Base-by-base conservation (phyloP, 2,797 vertebrate species). In the Brotula barbata region DNA sequence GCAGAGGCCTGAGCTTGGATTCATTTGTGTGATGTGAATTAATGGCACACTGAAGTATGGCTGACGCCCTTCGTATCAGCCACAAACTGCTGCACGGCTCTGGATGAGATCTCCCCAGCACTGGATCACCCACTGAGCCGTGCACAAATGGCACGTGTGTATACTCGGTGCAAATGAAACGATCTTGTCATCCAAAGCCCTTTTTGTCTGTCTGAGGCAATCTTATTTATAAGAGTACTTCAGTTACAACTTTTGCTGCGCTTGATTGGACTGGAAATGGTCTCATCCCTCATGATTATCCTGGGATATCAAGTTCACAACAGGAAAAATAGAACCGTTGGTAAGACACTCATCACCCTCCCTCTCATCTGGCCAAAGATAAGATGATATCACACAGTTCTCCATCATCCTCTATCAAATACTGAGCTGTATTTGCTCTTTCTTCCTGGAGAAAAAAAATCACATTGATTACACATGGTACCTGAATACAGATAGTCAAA, bases 11-110 rank as follows among this genome's bases (percentile, higher is more conserved):
- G 53, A 59, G 54, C 71, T 83, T 75, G 83, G 81, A 83, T 87
- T 84, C 16, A 83, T 82, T 78, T 81, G 78, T 62, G 74, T 64
- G 77, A 83, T 76, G 62, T 82, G 79, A 85, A 90, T 89, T 79
- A 85, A 84, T 86, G 82, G 71, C 75, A 81, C 72, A 50, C 78
- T 77, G 50, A 75, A 68, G 86, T 78, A 78, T 51, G 70, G 80
- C 64, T 84, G 83, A 89, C 81, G 81, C 75, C 83, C 83, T 81
- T 70, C 65, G 74, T 58, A 81, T 77, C 64, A 74, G 73, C 84
- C 78, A 25, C 81, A 81, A 81, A 76, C 62, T 76, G 63, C 61
- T 25, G 53, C 49, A 9, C 53, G 56, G 67, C 66, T 73, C 69
- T 21, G 61, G 67, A 81, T 71, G 70, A 75, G 71, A 74, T 73